A percentile compares a stretch with the other conserved stretches of the same genome.
These are phyloP conservation scores for Engraulis encrasicolus DNA, from an alignment of 2,113 vertebrate genomes.

Conservation along the genomic window DNA sequence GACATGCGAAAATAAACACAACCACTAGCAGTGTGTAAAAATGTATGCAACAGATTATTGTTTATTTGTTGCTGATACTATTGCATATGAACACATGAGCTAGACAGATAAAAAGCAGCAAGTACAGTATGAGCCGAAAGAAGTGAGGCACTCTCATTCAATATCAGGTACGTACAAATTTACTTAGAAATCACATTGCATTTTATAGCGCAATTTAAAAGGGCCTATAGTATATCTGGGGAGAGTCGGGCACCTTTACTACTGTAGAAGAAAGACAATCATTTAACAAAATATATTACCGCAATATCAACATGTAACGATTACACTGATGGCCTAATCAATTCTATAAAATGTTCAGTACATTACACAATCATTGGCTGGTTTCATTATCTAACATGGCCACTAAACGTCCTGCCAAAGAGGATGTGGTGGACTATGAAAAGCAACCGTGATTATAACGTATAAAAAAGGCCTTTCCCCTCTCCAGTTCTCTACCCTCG, in stretches of 20 bases:
- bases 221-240: neutral
- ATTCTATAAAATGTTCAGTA: neutral
- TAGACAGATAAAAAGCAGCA: neutral
- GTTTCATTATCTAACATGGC: neutral
- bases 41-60: conserved; percentile 54
- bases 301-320: neutral
- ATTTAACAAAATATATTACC: neutral
- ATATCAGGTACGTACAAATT: conserved; percentile 14
- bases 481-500: conserved; percentile 6
- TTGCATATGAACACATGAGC: neutral
- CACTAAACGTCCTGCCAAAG: neutral
- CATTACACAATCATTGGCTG: conserved; percentile 11
- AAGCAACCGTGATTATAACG: conserved; percentile 7
- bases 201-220: neutral
- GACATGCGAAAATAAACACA: neutral
- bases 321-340: neutral
- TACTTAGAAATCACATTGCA: neutral
- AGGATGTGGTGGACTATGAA: conserved; percentile 17
- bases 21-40: neutral
- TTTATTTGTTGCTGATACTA: conserved; percentile 66
- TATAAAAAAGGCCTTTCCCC: neutral
- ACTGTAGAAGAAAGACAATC: conserved; percentile 8
- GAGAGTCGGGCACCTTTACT: neutral
- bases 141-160: conserved; percentile 38
- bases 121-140: conserved; percentile 38